Base-by-base conservation (phyloP, 1,140 invertebrate genomes). In the Micrasema longulum region DNA sequence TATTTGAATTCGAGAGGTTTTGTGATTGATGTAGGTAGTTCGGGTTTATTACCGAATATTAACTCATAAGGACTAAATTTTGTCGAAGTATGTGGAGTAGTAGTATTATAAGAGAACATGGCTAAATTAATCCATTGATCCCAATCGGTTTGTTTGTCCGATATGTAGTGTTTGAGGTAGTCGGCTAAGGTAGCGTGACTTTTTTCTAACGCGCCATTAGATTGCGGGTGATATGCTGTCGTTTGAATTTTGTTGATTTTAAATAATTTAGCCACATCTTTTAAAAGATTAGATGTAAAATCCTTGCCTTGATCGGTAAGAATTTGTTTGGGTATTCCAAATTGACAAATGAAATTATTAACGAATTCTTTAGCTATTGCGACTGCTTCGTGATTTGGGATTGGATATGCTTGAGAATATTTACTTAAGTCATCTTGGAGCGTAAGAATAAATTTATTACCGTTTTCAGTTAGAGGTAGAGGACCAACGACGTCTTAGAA, bases 341-440 rank as follows among this genome's bases (percentile, higher is more conserved):
- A 79, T n/a, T n/a, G n/a, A 9, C 43, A 45, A 16, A 38, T 55
- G 7, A 60, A 12, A 41, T 38, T 38, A 14, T 14, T 60, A 47
- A 77, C 69, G 47, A 78, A 77, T 57, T 76, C 66, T 23, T 38
- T 53, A 3, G 60, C 23, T 12, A 66, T 53, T 57, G 38, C 14
- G n/a, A n/a, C 50, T 74, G 63, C 72, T 69, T 77, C 53, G 74
- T 71, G 45, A 53, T 22, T n/a, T 6, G 78, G 72, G 70, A 80
- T 77, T 10, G 80, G 48, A 26, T 70, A 76, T 20, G 77, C 77
- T 57, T 77, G 74, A 10, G 77, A 76, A 69, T 71, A 83, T 78
- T 81, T 81, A 11, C 79, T 78, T n/a, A 81, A 68, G 74, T 81
- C 78, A 60, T 82, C 80, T 76, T 80, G 80, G 5, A 80, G 47